A percentile compares a stretch with the other conserved stretches of the same genome.
These are phyloP conservation scores for Siderastrea siderea DNA, from an alignment of 92 coral and sea anemone genomes.

Conservation along the genomic window DNA sequence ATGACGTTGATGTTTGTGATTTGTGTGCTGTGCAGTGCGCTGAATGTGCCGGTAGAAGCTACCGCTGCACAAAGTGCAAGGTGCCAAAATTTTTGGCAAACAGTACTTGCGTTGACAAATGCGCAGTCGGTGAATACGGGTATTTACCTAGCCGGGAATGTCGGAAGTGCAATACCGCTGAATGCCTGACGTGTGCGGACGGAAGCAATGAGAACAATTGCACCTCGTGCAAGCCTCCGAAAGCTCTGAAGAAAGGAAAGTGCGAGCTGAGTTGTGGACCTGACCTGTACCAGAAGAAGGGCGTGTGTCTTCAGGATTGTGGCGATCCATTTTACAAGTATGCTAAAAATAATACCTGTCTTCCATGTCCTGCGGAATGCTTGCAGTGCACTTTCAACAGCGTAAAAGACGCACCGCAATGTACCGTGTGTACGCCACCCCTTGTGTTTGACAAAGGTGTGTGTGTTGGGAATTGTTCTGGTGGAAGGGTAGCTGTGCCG, in stretches of 20 bases:
- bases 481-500: slow-evolving; percentile 72
- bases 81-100: slow-evolving; percentile 69
- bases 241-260: slow-evolving; percentile 72
- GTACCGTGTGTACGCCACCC: slow-evolving; percentile 75
- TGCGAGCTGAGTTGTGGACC: slow-evolving; percentile 68
- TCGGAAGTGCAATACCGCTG: slow-evolving; percentile 51
- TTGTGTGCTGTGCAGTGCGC: slow-evolving; percentile 66
- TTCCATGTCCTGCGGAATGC: slow-evolving; percentile 74
- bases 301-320: slow-evolving; percentile 71
- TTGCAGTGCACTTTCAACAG: slow-evolving; percentile 45
- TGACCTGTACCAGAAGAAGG: slow-evolving; percentile 56
- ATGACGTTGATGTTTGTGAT: slow-evolving; percentile 59
- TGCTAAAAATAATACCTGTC: slow-evolving; percentile 51
- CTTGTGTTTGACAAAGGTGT: slow-evolving; percentile 50
- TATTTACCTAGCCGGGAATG: slow-evolving; percentile 67
- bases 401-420: slow-evolving; percentile 5
- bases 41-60: slow-evolving; percentile 64
- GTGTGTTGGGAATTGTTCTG: slow-evolving; percentile 70
- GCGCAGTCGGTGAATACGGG: slow-evolving; percentile 67
- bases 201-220: slow-evolving; percentile 69
- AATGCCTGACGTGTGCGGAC: slow-evolving; percentile 82
- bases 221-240: slow-evolving; percentile 79
- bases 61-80: slow-evolving; percentile 77
- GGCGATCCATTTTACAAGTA: slow-evolving; percentile 68
- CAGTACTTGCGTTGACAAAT: slow-evolving; percentile 66